phyloP scores from a whole-genome alignment of 2,113 vertebrate species.

The Ranitomeya imitator region DNA sequence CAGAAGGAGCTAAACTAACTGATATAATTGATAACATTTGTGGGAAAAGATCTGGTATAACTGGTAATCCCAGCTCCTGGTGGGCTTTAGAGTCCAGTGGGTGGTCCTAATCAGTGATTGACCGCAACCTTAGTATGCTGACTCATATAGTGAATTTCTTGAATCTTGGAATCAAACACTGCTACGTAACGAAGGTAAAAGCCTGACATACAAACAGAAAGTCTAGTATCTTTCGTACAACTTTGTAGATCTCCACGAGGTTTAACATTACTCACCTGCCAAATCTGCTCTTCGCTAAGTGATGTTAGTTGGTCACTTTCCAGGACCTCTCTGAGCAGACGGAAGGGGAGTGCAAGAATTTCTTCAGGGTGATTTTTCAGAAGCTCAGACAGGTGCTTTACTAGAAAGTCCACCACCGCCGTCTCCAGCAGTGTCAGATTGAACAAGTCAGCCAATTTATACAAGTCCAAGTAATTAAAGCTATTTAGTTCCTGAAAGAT shows the following conservation, averaged over 20 bases:
- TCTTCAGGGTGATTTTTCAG: constrained; percentile 87
- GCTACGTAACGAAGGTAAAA: too few species aligned
- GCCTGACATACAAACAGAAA: too few species aligned
- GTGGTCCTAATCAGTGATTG: too few species aligned
- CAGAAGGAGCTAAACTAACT: too few species aligned
- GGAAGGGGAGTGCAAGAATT: constrained; percentile 87
- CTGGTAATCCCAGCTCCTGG: too few species aligned
- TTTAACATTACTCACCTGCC: constrained; percentile 81
- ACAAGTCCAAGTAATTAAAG: constrained; percentile 97
- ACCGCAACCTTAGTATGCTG: too few species aligned
- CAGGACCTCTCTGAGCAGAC: constrained; percentile 91
- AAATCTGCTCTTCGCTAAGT: constrained; percentile 94
- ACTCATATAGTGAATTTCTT: too few species aligned
- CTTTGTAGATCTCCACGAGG: not conserved
- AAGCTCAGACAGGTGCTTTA: constrained; percentile 93
- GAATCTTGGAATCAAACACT: too few species aligned
- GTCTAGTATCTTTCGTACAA: not conserved
- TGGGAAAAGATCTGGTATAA: too few species aligned
- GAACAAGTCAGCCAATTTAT: constrained; percentile 95
- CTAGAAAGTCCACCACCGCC: constrained; percentile 92
- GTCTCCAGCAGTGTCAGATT: constrained; percentile 93
- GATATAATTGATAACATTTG: too few species aligned
- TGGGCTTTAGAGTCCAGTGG: too few species aligned
- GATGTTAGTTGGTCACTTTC: constrained; percentile 96
- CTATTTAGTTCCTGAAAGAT: constrained; percentile 88